These are phyloP conservation scores for Tinea pellionella DNA, from an alignment of 2,888 invertebrate genomes.

Conservation along the genomic window DNA sequence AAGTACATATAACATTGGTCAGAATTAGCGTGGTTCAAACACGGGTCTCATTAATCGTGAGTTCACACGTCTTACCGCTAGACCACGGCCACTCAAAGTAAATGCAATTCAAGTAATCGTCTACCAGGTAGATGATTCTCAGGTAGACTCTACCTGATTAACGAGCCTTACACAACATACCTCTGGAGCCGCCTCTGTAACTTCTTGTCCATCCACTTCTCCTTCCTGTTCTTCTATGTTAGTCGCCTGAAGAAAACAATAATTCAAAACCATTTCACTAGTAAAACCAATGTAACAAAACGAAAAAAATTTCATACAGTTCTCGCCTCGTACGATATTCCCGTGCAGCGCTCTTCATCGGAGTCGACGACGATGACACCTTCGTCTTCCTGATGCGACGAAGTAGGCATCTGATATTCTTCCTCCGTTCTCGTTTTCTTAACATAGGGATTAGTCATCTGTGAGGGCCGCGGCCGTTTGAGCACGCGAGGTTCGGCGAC, in stretches of 20 bases:
- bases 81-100: too few relatives aligned
- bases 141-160: too few relatives aligned
- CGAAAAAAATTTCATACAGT: slow-evolving; percentile 9
- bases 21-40: too few relatives aligned
- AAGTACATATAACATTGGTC: too few relatives aligned
- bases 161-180: neutral
- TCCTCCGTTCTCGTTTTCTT: slow-evolving; percentile 72
- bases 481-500: slow-evolving; percentile 46
- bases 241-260: slow-evolving; percentile 46
- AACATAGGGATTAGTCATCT: slow-evolving; percentile 33
- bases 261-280: slow-evolving; percentile 22
- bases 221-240: slow-evolving; percentile 66
- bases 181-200: slow-evolving; percentile 42
- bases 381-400: slow-evolving; percentile 88
- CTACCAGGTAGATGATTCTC: too few relatives aligned
- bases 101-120: too few relatives aligned
- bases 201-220: slow-evolving; percentile 56
- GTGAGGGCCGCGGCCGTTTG: slow-evolving; percentile 45
- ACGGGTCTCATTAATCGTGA: too few relatives aligned
- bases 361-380: slow-evolving; percentile 82
- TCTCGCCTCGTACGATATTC: slow-evolving; percentile 63
- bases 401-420: slow-evolving; percentile 88
- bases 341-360: slow-evolving; percentile 71
- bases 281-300: neutral
- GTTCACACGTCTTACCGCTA: too few relatives aligned